A percentile compares a stretch with the other conserved stretches of the same genome.
Evolutionary conservation across 2,888 invertebrate species (phyloP).

Genomic region (Matsumyia berberina): DNA sequence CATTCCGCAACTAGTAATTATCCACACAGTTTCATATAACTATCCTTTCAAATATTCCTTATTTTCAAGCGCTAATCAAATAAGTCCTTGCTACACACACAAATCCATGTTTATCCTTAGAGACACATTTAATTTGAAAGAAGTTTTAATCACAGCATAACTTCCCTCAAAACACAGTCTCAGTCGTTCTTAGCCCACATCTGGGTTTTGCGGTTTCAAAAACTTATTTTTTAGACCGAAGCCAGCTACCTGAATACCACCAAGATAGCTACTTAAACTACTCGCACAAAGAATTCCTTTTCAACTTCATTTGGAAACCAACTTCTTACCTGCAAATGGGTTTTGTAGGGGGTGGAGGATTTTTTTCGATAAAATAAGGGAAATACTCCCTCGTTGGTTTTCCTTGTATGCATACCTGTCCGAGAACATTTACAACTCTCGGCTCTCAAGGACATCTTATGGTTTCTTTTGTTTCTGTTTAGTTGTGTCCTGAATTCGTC

Average conservation of each 20-base stretch:
- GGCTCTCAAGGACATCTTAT: constrained; percentile 7
- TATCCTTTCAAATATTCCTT: too few species aligned
- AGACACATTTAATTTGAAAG: neutral
- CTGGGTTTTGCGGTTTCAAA: constrained; percentile 23
- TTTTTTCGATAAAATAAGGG: neutral
- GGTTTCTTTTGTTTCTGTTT: constrained; percentile 17
- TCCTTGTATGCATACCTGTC: constrained; percentile 37
- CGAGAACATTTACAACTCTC: constrained; percentile 17
- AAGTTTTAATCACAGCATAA: constrained; percentile 19
- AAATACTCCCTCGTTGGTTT: constrained; percentile 8
- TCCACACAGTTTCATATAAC: too few species aligned
- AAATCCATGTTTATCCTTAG: neutral
- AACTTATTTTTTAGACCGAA: constrained; percentile 18
- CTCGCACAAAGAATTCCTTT: constrained; percentile 5
- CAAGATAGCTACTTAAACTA: constrained; percentile 26
- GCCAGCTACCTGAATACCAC: constrained; percentile 25
- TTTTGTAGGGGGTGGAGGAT: neutral
- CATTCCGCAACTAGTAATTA: too few species aligned
- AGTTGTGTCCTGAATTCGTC: constrained; percentile 1
- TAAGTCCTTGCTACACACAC: neutral
- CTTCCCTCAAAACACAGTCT: neutral
- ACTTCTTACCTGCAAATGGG: neutral
- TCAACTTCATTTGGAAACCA: constrained; percentile 8
- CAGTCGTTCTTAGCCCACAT: constrained; percentile 22
- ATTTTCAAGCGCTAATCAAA: too few species aligned